Evolutionary conservation across 1,140 invertebrate species (phyloP).

Genomic region (Zaprionus lachaisei): DNA sequence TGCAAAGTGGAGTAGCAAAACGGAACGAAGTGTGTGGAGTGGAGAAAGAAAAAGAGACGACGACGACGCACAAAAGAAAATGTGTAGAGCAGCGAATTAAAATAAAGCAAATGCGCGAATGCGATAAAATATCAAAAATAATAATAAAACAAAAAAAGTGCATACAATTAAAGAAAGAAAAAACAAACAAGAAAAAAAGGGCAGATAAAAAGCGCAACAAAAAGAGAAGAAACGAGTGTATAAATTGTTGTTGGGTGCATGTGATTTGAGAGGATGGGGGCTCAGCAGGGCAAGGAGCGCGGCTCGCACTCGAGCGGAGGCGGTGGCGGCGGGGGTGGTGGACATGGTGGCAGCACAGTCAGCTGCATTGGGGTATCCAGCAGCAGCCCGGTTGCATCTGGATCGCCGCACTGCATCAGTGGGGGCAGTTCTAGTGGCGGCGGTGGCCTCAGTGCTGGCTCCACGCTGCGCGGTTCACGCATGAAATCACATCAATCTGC

Average conservation of each 20-base stretch:
- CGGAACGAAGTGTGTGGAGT: slow-evolving; percentile 35
- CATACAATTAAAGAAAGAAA: slow-evolving; percentile 44
- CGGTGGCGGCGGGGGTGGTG: slow-evolving; percentile 52
- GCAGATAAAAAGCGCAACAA: slow-evolving; percentile 59
- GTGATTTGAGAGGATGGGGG: slow-evolving; percentile 88
- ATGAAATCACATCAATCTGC: slow-evolving; percentile 84
- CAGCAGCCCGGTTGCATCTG: slow-evolving; percentile 70
- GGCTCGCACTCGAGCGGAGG: slow-evolving; percentile 75
- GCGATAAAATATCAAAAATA: slow-evolving; percentile 49
- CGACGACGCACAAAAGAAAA: slow-evolving; percentile 52
- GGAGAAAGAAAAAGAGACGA: slow-evolving; percentile 56
- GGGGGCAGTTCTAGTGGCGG: slow-evolving; percentile 48
- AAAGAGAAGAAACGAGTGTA: slow-evolving; percentile 25
- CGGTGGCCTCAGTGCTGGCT: slow-evolving; percentile 69
- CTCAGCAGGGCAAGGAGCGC: slow-evolving; percentile 93
- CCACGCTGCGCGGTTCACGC: slow-evolving; percentile 80
- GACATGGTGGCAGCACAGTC: slow-evolving; percentile 57
- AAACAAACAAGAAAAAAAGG: slow-evolving; percentile 36
- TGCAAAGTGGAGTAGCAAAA: slow-evolving; percentile 62
- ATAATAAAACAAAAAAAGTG: slow-evolving; percentile 22
- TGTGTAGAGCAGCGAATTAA: slow-evolving; percentile 69
- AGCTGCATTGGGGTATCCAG: slow-evolving; percentile 77
- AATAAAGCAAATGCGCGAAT: slow-evolving; percentile 65
- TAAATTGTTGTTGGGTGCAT: slow-evolving; percentile 35
- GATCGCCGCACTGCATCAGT: slow-evolving; percentile 74